Evolutionary conservation across 2,888 invertebrate genomes (phyloP).

Genomic region (Coenonympha glycerion): DNA sequence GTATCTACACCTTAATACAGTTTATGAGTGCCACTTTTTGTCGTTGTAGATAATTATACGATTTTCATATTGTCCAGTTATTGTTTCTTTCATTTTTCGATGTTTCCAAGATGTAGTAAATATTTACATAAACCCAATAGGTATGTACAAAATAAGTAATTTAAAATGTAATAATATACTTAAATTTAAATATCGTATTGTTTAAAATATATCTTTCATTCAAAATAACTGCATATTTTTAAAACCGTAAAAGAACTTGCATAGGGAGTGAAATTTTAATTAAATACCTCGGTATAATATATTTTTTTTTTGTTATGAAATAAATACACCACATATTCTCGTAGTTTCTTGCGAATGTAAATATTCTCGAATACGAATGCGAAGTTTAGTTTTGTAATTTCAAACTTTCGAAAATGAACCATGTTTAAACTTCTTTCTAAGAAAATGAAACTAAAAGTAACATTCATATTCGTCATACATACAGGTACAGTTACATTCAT

Average conservation of each 20-base stretch:
- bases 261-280: too few species aligned
- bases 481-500: too few species aligned
- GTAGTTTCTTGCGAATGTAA: too few species aligned
- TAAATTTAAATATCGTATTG: too few species aligned
- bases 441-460: neutral
- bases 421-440: neutral
- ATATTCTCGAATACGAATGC: neutral
- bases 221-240: neutral
- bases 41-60: slow-evolving; percentile 28
- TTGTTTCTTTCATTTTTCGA: slow-evolving; percentile 9
- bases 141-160: neutral
- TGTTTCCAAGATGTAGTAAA: slow-evolving; percentile 2
- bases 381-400: neutral
- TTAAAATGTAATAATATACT: neutral
- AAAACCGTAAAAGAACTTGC: too few species aligned
- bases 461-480: too few species aligned
- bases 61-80: slow-evolving; percentile 14
- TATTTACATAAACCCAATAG: neutral
- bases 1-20: slow-evolving; percentile 27
- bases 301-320: too few species aligned
- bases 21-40: slow-evolving; percentile 17
- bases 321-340: too few species aligned
- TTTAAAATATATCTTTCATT: too few species aligned
- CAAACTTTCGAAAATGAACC: neutral
- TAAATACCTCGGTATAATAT: too few species aligned